Base-by-base conservation (phyloP, 2,113 vertebrate species). In the Ginglymostoma cirratum region DNA sequence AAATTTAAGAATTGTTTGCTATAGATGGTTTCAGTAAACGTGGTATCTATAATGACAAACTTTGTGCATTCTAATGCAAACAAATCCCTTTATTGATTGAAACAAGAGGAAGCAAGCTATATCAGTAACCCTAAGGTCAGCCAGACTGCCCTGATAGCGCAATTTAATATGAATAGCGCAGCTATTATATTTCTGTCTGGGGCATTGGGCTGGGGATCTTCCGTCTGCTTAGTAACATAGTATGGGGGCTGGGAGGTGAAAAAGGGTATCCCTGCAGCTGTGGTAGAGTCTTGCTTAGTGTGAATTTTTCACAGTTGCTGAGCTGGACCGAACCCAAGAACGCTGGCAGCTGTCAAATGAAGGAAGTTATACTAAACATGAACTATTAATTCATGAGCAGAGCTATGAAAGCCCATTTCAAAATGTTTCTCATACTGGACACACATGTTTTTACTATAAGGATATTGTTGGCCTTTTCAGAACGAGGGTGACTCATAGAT, bases 301-400 rank as follows among this genome's bases (percentile, higher is more conserved):
- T 45, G 92, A 19, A 38, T 90, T 38, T 69, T 94, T 55, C 48
- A 42, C 27, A 66, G 21, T 92, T 92, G 12, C 55, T 27, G n/a
- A 92, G 61, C 65, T 69, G 92, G 92, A 42, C 2, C 70, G 92
- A 69, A 19, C 69, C 92, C 65, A 69, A n/a, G 27, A 94, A 69
- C 45, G 92, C 21, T 94, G 65, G 65, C 92, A 94, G 66, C 92
- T 67, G 92, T 94, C 92, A 94, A 45, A 42, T 67, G 67, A 42
- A 94, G 38, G n/a, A 70, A 69, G 55, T 38, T 42, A 21, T 65
- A 23, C 65, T 94, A 66, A 45, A 94, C 23, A 7, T 24, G 38
- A 19, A 69, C 17, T 52, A 94, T 24, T 69, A 70, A 94, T 94
- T 69, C 92, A 94, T 69, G 38, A 70, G 55, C 67, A 94, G 55